phyloP scores from a whole-genome alignment of 2,797 vertebrate genomes.

The Acanthurus leucopareius region DNA sequence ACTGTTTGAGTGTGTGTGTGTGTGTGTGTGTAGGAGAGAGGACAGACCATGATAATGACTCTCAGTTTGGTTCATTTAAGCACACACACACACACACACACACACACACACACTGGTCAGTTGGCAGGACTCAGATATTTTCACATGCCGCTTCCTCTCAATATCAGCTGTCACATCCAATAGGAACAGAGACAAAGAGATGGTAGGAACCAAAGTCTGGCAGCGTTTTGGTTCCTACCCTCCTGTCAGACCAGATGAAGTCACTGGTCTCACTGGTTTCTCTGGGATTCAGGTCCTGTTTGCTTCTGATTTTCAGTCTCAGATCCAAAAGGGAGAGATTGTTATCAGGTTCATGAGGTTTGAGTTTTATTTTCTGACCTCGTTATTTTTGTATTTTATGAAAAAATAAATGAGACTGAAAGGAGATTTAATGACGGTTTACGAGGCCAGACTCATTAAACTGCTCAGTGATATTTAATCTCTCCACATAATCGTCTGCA shows the following conservation, averaged over 20 bases:
- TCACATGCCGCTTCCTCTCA: conserved; percentile 57
- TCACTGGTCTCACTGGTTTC: conserved; percentile 16
- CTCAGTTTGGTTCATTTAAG: neutral
- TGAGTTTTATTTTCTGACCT: too few relatives aligned
- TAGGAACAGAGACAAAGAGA: conserved; percentile 52
- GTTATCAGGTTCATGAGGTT: too few relatives aligned
- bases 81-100: conserved; percentile 24
- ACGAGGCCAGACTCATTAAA: too few relatives aligned
- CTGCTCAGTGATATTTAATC: too few relatives aligned
- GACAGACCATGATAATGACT: neutral
- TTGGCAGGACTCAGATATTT: conserved; percentile 43
- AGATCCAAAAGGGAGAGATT: too few relatives aligned
- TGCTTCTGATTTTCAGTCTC: too few relatives aligned
- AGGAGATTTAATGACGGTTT: too few relatives aligned
- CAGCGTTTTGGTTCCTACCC: conserved; percentile 48
- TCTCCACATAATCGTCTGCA: too few relatives aligned
- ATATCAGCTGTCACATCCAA: conserved; percentile 58
- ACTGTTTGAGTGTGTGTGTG: conserved; percentile 29
- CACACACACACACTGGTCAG: conserved; percentile 22
- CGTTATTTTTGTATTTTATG: too few relatives aligned
- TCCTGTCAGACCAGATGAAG: conserved; percentile 45
- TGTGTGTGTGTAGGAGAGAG: neutral
- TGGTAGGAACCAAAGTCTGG: conserved; percentile 40
- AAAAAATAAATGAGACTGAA: too few relatives aligned
- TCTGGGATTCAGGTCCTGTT: neutral